Base-by-base conservation (phyloP, 1,140 invertebrate species). In the Atta colombica region DNA sequence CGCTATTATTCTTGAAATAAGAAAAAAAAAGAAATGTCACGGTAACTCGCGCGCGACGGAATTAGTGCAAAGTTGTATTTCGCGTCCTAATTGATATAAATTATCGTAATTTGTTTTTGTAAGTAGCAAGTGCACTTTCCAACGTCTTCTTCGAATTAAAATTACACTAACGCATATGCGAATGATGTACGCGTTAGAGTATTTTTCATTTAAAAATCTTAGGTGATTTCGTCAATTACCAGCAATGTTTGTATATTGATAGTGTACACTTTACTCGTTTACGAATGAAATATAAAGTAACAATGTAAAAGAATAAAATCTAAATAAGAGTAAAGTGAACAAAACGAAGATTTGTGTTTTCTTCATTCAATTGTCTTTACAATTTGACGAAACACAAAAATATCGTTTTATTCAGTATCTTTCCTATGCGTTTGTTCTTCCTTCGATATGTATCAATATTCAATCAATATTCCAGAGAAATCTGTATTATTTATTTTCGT, bases 121-220 rank as follows among this genome's bases (percentile, higher is more conserved):
- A 55, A 74, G 60, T 68, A 84, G 58, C 35, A 87, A 90, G 85
- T 90, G 85, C 72, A 84, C 77, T 87, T 89, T 81, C 53, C 68
- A 45, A 72, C 63, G 49, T 86, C 45, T 45, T 77, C 55, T 45
- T 77, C 35, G 39, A 2, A 58, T 77, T 85, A 58, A 53, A 14
- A 66, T 78, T 21, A 21, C 53, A 35, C 61, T 51, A n/a, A 14
- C 25, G 66, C 16, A 81, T 39, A 45, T 16, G 75, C 21, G 21
- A 28, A 18, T 12, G n/a, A n/a, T 39, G 49, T 55, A 78, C 63
- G 39, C 39, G 49, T 63, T 65, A 49, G 16, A 14, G 8, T 61
- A 61, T 39, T 61, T 77, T 61, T 0, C 4, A 45, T 61, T 60
- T 60, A 39, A 39, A 25, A 25, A 16, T 21, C 14, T 77, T 77